Percentiles rank a stretch among this genome's conserved stretches.
phyloP scores from a whole-genome alignment of 2,888 invertebrate species.

The Entomobrya multifasciata region DNA sequence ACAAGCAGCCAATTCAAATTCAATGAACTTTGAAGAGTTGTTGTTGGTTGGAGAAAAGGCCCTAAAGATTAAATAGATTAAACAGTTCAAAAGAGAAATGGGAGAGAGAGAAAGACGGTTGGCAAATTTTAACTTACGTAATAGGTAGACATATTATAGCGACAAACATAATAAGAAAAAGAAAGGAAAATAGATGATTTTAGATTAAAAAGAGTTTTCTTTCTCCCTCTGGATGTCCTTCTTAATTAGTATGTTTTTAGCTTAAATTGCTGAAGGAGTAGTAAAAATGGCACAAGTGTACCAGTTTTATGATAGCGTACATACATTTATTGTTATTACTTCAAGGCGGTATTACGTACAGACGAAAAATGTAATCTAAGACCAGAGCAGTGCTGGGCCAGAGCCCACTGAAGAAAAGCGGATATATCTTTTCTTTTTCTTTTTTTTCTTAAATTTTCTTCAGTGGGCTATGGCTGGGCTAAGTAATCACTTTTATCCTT shows the following conservation, averaged over 20 bases:
- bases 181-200: neutral
- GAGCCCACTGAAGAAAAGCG: too few species aligned
- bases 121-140: too few species aligned
- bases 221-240: constrained; percentile 36
- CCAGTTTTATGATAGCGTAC: neutral
- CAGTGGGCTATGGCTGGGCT: too few species aligned
- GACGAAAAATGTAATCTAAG: too few species aligned
- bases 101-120: neutral
- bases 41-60: constrained; percentile 3
- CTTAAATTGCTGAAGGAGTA: constrained; percentile 40
- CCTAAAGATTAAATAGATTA: constrained; percentile 53
- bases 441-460: too few species aligned
- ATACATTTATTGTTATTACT: too few species aligned
- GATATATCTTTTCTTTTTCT: too few species aligned
- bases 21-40: constrained; percentile 24
- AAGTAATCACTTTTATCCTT: too few species aligned
- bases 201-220: constrained; percentile 49
- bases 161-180: too few species aligned
- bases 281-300: constrained; percentile 5
- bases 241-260: constrained; percentile 53
- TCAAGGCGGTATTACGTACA: too few species aligned
- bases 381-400: too few species aligned
- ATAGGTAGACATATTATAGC: too few species aligned
- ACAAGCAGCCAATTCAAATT: constrained; percentile 3
- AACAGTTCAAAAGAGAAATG: constrained; percentile 23